A percentile compares a stretch with the other conserved stretches of the same genome.
These are phyloP conservation scores for Sebastes umbrosus DNA, from an alignment of 2,797 vertebrate species.

Conservation along the genomic window DNA sequence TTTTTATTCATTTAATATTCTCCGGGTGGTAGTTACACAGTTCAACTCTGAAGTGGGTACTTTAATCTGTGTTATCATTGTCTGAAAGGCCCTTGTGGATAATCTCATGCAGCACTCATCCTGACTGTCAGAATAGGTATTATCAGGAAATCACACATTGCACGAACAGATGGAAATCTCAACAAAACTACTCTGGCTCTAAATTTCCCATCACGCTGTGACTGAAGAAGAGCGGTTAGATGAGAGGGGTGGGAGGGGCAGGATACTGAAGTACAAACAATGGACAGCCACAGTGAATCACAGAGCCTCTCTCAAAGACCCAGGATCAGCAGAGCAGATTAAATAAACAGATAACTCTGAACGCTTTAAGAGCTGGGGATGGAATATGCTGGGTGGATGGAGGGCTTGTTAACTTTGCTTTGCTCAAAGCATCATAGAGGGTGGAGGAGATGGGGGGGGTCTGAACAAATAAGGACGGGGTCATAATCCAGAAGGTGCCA, in stretches of 20 bases:
- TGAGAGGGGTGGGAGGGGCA: conserved; percentile 66
- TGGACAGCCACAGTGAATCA: conserved; percentile 74
- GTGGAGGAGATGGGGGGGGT: not conserved
- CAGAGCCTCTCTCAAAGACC: conserved; percentile 67
- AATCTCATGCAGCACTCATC: conserved; percentile 17
- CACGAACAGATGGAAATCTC: conserved; percentile 54
- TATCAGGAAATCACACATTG: conserved; percentile 39
- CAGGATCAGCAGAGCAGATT: conserved; percentile 71
- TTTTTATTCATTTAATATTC: not conserved
- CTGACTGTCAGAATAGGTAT: conserved; percentile 24
- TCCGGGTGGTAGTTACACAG: not conserved
- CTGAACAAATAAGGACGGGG: conserved; percentile 14
- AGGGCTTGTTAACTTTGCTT: conserved; percentile 52
- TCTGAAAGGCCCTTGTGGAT: not conserved
- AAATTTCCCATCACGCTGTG: conserved; percentile 54
- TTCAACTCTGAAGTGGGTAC: not conserved
- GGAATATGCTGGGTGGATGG: conserved; percentile 58
- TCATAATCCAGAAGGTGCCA: not conserved
- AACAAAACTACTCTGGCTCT: conserved; percentile 33
- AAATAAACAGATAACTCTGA: conserved; percentile 74
- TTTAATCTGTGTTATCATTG: not conserved
- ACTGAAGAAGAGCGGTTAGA: conserved; percentile 63
- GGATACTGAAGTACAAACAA: conserved; percentile 75
- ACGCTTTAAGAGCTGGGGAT: conserved; percentile 60
- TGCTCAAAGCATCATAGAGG: conserved; percentile 35